Evolutionary conservation across 2,113 vertebrate species (phyloP), one percentile per base, ranked within the genome.

Genomic region (Engraulis encrasicolus): DNA sequence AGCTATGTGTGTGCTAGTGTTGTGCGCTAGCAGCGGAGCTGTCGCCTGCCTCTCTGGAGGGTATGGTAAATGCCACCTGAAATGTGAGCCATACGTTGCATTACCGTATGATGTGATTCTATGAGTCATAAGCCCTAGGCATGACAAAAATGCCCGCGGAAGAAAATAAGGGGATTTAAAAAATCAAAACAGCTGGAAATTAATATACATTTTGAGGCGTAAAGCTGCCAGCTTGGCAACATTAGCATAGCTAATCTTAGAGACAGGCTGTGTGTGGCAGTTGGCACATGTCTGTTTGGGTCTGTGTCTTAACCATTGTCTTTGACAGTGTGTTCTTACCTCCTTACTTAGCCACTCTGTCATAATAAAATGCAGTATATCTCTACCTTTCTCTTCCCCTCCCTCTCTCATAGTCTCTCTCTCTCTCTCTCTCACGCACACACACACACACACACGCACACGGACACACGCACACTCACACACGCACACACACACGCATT

Each of bases 161-260:
- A 23, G 23, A 61, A 61, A 61, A 61, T n/a, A 61, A 9, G 27
- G 20, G 20, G 7, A 27, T 23, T n/a, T n/a, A n/a, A n/a, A n/a
- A n/a, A n/a, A n/a, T n/a, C n/a, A n/a, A 66, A 66, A 66, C 58
- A 66, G 58, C 23, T 23, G 6, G n/a, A 27, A 92, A 94, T 94
- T 91, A 92, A 91, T 93, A 91, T 91, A 88, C 90, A 91, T 93
- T 94, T 88, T 92, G 87, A 89, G 88, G 89, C 90, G 88, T 84
- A 88, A 90, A 91, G 86, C 89, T 86, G 89, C 87, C 84, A 91
- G 91, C 91, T 91, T 89, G 90, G 91, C 86, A 89, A 88, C 85
- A 82, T 93, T 91, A 91, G 90, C 89, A 92, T 89, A 90, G 86
- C 83, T 91, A 91, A 93, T 92, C 88, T 89, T 84, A 84, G 52